These are phyloP conservation scores for Athalia circularis DNA, from an alignment of 2,888 invertebrate genomes.

Conservation along the genomic window DNA sequence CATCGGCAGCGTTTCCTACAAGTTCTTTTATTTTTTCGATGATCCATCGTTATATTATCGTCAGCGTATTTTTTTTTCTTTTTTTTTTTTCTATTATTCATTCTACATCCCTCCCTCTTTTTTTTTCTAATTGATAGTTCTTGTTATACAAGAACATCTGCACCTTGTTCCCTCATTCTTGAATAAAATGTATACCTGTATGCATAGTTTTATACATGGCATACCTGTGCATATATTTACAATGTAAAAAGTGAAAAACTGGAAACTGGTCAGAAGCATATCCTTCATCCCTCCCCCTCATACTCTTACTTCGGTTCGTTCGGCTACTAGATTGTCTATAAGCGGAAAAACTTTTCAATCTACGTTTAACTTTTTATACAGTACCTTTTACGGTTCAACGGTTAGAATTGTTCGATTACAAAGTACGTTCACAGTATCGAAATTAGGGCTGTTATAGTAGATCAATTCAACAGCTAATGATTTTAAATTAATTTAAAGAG, in stretches of 20 bases:
- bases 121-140: conserved; percentile 42
- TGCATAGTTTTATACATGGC: too few relatives aligned
- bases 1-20: neutral
- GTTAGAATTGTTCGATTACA: conserved; percentile 25
- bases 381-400: conserved; percentile 27
- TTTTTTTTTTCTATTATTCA: neutral
- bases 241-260: conserved; percentile 29
- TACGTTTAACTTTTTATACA: conserved; percentile 25
- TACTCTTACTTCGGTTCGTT: neutral
- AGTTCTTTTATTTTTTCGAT: neutral
- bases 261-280: neutral
- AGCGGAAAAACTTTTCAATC: conserved; percentile 37
- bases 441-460: conserved; percentile 26
- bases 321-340: neutral
- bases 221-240: too few relatives aligned
- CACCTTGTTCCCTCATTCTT: neutral
- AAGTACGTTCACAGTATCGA: conserved; percentile 39
- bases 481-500: conserved; percentile 38
- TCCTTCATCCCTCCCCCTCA: neutral
- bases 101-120: neutral
- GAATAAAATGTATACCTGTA: too few relatives aligned
- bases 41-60: neutral
- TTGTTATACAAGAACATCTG: conserved; percentile 34
- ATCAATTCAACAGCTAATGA: conserved; percentile 36
- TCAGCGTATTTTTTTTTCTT: neutral